These are phyloP conservation scores for Lasioglossum villosulum DNA, from an alignment of 2,888 invertebrate species.

Conservation along the genomic window DNA sequence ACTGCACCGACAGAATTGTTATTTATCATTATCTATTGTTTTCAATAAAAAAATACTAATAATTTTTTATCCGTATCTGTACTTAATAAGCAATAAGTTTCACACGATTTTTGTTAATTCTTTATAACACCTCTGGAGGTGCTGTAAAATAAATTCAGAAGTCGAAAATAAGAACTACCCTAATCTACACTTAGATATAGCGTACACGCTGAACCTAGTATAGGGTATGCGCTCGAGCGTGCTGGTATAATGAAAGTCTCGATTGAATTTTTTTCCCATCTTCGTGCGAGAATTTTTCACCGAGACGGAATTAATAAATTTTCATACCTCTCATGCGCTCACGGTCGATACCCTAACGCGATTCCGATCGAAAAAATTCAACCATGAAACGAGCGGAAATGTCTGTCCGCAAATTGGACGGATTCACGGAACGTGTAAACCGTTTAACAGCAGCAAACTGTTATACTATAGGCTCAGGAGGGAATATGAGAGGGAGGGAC, in stretches of 20 bases:
- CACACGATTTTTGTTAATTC: no score
- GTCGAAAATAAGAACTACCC: no score
- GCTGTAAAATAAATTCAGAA: no score
- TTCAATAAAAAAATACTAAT: no score
- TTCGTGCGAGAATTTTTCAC: slow-evolving; percentile 18
- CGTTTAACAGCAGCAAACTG: neutral
- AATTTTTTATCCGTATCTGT: no score
- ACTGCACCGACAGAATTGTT: no score
- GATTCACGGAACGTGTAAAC: neutral
- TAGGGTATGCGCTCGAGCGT: neutral
- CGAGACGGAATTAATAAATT: slow-evolving; percentile 16
- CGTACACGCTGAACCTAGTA: neutral
- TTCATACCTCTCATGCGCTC: neutral
- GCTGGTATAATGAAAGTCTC: slow-evolving; percentile 24
- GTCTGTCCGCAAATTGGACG: neutral
- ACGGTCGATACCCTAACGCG: neutral
- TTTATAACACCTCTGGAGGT: no score
- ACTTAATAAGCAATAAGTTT: no score
- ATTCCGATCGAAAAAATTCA: neutral
- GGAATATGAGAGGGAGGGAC: no score
- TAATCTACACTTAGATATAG: neutral
- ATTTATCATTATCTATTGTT: no score
- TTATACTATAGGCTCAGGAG: neutral
- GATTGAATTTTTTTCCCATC: slow-evolving; percentile 32
- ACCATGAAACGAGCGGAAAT: neutral